Base-by-base conservation (phyloP, 2,888 invertebrate genomes). In the Shargacucullia verbasci region DNA sequence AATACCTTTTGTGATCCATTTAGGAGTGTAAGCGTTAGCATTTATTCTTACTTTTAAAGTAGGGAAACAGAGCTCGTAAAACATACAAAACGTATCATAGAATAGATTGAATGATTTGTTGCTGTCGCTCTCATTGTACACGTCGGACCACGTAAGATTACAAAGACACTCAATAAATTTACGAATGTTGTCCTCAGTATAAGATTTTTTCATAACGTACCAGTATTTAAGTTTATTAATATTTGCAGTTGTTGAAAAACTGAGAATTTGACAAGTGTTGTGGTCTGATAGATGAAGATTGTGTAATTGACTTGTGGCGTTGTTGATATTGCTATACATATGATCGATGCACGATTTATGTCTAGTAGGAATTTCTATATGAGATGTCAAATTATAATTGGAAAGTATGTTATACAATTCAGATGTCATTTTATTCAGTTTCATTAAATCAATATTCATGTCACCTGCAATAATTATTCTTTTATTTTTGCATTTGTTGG, bases 1-100 rank as follows among this genome's bases (percentile, higher is more conserved):
- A 14, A 53, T 39, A 2, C 53, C 53, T 25, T 38, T 45, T 12
- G 53, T 45, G 2, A 53, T 45, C 53, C 53, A 53, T 45, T 33
- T 38, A 9, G 52, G 44, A 11, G 44, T 9, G 5, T 8, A 15
- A 31, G 10, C n/a, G 11, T 44, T 29, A n/a, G 20, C 11, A 2
- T 43, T 37, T 7, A 52, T 27, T 52, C 35, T 50, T n/a, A 27
- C 15, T 38, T 52, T 52, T 8, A n/a, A 31, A 1, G 2, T 10
- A 5, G 52, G 52, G 12, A 52, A 52, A 37, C 52, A 44, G 6
- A 52, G 38, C 2, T 52, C n/a, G 37, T 38, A 44, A 4, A 44
- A 38, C 11, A 52, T 10, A 0, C 2, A 2, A 33, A 38, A 38
- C 0, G 15, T 31, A 3, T 52, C 44, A 20, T 44, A 10, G 35